Evolutionary conservation across 2,888 invertebrate genomes (phyloP), one percentile per base, ranked within the genome.

Genomic region (Dendrolimus pini): DNA sequence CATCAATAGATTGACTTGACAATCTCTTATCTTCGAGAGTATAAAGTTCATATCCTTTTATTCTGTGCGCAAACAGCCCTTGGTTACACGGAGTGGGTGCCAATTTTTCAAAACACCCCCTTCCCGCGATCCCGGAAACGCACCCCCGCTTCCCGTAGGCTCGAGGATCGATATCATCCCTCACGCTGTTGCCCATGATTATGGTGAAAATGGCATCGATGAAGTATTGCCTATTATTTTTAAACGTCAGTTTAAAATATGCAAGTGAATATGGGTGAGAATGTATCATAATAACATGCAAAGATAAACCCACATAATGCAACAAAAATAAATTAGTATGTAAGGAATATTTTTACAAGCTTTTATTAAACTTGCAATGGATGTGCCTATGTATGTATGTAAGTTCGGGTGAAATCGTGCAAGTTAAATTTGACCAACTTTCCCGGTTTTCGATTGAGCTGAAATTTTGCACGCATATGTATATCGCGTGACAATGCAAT

Each of bases 71-170:
- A 72, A 74, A 69, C 71, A 47, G 47, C 47, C 30, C 47, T 70
- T 72, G 70, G 72, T 71, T 75, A 78, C 73, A 75, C 75, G 74
- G 73, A 71, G 47, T 71, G 78, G 87, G 84, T 86, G 89, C 86
- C 89, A 88, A 89, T 90, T 90, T 90, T 89, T 89, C 87, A 89
- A 88, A 89, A 88, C 87, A 85, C 80, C 80, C 83, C 76, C 79
- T 78, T 68, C 71, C 73, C 63, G 70, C 74, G 71, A 65, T 64
- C 77, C 80, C 82, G 83, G 85, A 84, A 83, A 80, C 78, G 81
- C 75, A 76, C 81, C 83, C 79, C 82, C 78, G 74, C 80, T 84
- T 85, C 84, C 86, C 82, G 83, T 85, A 83, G 85, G 84, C 84
- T 78, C 77, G 72, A 70, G 80, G 88, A 88, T 89, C 89, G 83